Evolutionary conservation across 1,140 invertebrate species (phyloP), one percentile per base, ranked within the genome.

Genomic region (Drosophila pectinifera): DNA sequence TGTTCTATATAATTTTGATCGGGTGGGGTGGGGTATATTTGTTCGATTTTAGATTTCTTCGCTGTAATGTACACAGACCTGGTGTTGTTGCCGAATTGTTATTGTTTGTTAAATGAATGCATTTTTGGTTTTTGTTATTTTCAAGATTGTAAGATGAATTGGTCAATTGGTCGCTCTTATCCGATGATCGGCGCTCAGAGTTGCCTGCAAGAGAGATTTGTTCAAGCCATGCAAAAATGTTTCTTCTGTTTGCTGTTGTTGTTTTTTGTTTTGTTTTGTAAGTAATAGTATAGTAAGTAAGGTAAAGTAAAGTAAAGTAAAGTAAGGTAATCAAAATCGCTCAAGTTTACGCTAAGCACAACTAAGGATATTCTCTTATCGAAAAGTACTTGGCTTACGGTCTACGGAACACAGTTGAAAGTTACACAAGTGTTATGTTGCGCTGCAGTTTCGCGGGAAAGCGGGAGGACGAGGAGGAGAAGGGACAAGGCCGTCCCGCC

Each of bases 101-200:
- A 92, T 92, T 92, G 90, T 92, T 91, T 91, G 90, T 91, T 91
- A 91, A 91, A 91, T 92, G 90, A 92, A 92, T 91, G 91, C 90
- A 78, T 92, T 91, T 91, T 91, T 90, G 90, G 83, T 88, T 88
- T 91, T 91, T 91, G 81, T 91, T 92, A 91, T 91, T 90, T 81
- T 92, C 88, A 91, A 89, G 90, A 92, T 92, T 91, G 78, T 82
- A 90, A 78, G 90, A 90, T 88, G 91, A 91, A 91, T 92, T 86
- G 82, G 82, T 91, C 90, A 91, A 91, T 90, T 91, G 90, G 83
- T 92, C 91, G 82, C 91, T 92, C 86, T 92, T 92, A 82, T 92
- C 91, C 85, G 91, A 91, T 86, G 91, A 89, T 89, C 90, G 81
- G 91, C 91, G 91, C 78, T 92, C 91, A 90, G 79, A 80, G 90